Evolutionary conservation across 2,888 invertebrate genomes (phyloP).

Genomic region (Sarcophaga carnaria): DNA sequence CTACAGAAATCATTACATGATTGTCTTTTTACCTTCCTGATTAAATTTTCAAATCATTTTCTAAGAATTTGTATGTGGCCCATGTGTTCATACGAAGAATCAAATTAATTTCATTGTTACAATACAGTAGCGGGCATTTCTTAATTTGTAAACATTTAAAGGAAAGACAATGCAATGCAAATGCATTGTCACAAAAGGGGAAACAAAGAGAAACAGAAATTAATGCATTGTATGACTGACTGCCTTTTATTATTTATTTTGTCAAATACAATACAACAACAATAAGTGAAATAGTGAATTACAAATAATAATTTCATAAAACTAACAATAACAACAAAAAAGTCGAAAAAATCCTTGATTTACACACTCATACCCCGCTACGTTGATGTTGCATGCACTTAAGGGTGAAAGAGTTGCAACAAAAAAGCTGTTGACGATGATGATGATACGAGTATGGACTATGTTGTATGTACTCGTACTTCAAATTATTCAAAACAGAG

Average conservation of each 20-base stretch:
- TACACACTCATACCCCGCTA: constrained; percentile 29
- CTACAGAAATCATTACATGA: too few species aligned
- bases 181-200: constrained; percentile 7
- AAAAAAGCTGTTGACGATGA: constrained; percentile 14
- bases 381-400: constrained; percentile 32
- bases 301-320: not conserved
- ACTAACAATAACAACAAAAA: constrained; percentile 15
- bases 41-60: too few species aligned
- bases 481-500: too few species aligned
- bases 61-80: too few species aligned
- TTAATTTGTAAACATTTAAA: too few species aligned
- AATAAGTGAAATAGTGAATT: not conserved
- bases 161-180: constrained; percentile 35
- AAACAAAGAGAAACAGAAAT: not conserved
- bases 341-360: constrained; percentile 19
- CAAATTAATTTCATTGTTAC: too few species aligned
- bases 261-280: constrained; percentile 4
- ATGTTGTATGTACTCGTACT: not conserved
- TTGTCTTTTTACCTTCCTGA: too few species aligned
- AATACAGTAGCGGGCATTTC: too few species aligned
- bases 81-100: too few species aligned
- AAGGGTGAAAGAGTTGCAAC: constrained; percentile 65
- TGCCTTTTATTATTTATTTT: constrained; percentile 8
- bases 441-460: too few species aligned
- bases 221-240: constrained; percentile 39